Conservation (phyloP, 1,140 invertebrate species). For the Drusus annulatus region DNA sequence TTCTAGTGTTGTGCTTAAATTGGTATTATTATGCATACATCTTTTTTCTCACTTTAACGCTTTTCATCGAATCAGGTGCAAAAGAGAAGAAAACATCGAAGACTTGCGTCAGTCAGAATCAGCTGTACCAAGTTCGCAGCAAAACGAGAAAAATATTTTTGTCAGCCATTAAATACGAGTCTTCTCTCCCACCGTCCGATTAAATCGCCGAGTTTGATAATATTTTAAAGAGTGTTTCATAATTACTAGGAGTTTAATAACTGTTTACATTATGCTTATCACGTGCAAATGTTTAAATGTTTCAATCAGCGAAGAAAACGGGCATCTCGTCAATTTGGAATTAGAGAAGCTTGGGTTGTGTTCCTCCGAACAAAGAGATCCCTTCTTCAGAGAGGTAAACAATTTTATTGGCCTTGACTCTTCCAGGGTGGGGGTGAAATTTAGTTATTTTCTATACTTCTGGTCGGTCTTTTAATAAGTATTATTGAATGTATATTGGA, state of each 20-base stretch:
- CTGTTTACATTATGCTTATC: constrained; percentile 49
- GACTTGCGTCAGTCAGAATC: constrained; percentile 43
- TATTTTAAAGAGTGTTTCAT: constrained; percentile 45
- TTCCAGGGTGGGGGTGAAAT: constrained; percentile 60
- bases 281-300: constrained; percentile 70
- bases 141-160: constrained; percentile 50
- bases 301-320: constrained; percentile 66
- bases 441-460: constrained; percentile 34
- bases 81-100: not conserved
- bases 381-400: constrained; percentile 71
- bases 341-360: constrained; percentile 67
- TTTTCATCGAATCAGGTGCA: not conserved
- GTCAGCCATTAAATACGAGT: constrained; percentile 43
- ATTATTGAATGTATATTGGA: not conserved
- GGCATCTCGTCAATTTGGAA: constrained; percentile 64
- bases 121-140: constrained; percentile 43
- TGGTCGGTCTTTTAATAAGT: no score
- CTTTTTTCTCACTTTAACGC: constrained; percentile 4
- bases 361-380: constrained; percentile 69
- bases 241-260: constrained; percentile 46
- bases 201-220: constrained; percentile 49
- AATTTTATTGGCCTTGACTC: constrained; percentile 70
- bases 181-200: constrained; percentile 42
- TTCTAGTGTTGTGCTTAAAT: constrained; percentile 11
- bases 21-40: constrained; percentile 4